These are phyloP conservation scores for Hesperophylax magnus DNA, from an alignment of 1,140 invertebrate genomes.

Conservation along the genomic window DNA sequence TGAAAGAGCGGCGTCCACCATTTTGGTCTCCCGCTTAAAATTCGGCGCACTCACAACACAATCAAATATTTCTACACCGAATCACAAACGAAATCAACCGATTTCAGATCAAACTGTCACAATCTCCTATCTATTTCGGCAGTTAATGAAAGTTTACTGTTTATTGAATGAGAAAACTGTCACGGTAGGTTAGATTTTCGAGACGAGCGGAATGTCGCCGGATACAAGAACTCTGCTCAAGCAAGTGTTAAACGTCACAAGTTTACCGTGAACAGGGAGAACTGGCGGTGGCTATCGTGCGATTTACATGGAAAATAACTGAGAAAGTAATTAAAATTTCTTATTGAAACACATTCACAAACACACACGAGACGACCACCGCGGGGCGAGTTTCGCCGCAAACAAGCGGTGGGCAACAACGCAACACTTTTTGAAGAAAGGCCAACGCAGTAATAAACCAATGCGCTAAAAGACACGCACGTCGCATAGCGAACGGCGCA, in stretches of 20 bases:
- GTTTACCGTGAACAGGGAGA: not conserved
- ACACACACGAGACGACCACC: not conserved
- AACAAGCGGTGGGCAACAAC: conserved; percentile 41
- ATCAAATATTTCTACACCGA: conserved; percentile 13
- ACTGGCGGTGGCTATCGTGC: not conserved
- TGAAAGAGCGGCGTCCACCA: conserved; percentile 34
- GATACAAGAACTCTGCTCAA: not conserved
- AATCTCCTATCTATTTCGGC: not conserved
- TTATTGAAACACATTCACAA: conserved; percentile 5
- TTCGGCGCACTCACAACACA: conserved; percentile 31
- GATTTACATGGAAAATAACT: conserved; percentile 19
- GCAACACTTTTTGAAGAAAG: conserved; percentile 45
- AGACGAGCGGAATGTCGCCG: not conserved
- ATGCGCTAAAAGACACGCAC: conserved; percentile 60
- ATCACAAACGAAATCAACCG: conserved; percentile 3
- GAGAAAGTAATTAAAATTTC: not conserved
- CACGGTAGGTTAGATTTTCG: conserved; percentile 13
- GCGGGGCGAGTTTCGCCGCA: conserved; percentile 27
- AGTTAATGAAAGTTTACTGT: not conserved
- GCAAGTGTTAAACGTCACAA: conserved; percentile 17
- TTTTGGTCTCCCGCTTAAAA: conserved; percentile 40
- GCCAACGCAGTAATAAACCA: conserved; percentile 36
- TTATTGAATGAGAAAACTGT: conserved; percentile 2
- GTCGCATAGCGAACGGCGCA: conserved; percentile 55
- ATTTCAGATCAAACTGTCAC: conserved; percentile 2